Evolutionary conservation across 1,140 invertebrate genomes (phyloP).

Genomic region (Carcinoscorpius rotundicauda): DNA sequence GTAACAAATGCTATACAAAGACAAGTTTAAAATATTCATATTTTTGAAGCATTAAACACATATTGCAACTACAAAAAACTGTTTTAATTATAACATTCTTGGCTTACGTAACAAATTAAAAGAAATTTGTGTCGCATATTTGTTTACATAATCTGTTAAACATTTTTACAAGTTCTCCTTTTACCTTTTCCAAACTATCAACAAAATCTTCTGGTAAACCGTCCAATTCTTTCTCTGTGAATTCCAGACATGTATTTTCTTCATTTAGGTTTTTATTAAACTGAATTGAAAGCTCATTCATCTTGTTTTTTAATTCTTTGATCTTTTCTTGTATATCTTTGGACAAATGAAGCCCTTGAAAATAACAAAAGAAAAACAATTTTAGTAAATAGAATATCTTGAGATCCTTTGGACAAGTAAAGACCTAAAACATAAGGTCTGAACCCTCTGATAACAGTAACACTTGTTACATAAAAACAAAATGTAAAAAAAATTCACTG

Average conservation of each 20-base stretch:
- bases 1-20: no score
- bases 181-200: conserved; percentile 35
- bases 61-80: no score
- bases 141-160: no score
- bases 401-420: no score
- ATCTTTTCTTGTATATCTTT: conserved; percentile 35
- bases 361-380: conserved; percentile 14
- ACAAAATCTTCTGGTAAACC: conserved; percentile 38
- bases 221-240: conserved; percentile 36
- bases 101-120: no score
- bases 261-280: conserved; percentile 42
- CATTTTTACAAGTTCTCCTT: not conserved
- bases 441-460: no score
- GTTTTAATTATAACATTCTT: no score
- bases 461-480: not conserved
- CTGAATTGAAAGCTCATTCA: conserved; percentile 39
- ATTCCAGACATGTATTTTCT: conserved; percentile 39
- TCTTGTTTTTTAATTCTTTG: conserved; percentile 38
- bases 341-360: conserved; percentile 36
- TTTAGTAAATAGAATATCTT: conserved; percentile 5
- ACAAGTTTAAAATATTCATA: no score
- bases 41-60: no score
- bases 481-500: not conserved
- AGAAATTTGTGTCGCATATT: no score
- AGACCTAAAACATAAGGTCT: no score